Evolutionary conservation across 1,140 invertebrate species (phyloP).

Genomic region (Andricus grossulariae): DNA sequence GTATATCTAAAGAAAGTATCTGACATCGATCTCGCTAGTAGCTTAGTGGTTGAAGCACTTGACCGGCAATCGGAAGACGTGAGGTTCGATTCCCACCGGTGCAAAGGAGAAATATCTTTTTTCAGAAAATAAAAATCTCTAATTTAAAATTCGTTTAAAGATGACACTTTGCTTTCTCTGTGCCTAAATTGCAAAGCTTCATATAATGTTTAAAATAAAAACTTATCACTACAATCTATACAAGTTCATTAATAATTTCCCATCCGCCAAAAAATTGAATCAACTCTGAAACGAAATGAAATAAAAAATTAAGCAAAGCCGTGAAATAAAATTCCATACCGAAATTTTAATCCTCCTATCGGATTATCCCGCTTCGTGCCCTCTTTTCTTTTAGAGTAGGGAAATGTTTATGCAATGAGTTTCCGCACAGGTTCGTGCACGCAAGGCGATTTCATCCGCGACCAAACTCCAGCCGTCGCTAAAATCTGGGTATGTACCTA

Average conservation of each 20-base stretch:
- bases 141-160: too few species aligned
- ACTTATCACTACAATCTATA: too few species aligned
- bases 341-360: conserved; percentile 24
- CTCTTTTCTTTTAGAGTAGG: conserved; percentile 13
- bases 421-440: conserved; percentile 18
- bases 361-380: conserved; percentile 11
- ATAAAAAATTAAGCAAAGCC: background rate
- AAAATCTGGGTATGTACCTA: conserved; percentile 29
- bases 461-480: conserved; percentile 20
- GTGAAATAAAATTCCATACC: conserved; percentile 15
- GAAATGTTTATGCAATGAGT: conserved; percentile 28
- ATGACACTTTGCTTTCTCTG: too few species aligned
- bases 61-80: too few species aligned
- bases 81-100: too few species aligned
- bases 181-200: too few species aligned
- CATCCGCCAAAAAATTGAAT: background rate
- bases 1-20: too few species aligned
- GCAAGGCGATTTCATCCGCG: conserved; percentile 8
- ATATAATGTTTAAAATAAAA: too few species aligned
- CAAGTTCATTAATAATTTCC: background rate
- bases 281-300: background rate
- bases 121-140: too few species aligned
- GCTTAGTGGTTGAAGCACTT: too few species aligned
- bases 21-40: too few species aligned
- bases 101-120: too few species aligned